Conservation (phyloP, 2,113 vertebrate genomes). For the Catharus bicknelli region DNA sequence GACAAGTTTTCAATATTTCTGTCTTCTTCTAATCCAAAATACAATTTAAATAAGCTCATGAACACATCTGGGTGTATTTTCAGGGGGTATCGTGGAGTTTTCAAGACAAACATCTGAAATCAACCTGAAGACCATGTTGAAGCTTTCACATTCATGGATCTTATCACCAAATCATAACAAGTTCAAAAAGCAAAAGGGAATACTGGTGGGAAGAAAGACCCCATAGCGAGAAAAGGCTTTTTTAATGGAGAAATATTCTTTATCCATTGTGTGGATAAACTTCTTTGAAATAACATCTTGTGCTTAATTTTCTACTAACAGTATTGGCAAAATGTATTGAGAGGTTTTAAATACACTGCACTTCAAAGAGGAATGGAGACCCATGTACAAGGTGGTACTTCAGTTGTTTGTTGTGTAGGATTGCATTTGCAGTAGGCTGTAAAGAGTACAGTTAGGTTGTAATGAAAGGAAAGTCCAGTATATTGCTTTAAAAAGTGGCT, state of each 20-base stretch:
- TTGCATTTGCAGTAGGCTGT: neutral
- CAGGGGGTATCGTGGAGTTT: slow-evolving; percentile 13
- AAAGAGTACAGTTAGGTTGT: neutral
- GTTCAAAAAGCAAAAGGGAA: neutral
- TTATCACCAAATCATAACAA: neutral
- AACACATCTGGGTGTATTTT: neutral
- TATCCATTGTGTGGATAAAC: neutral
- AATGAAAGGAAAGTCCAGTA: neutral
- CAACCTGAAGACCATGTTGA: neutral
- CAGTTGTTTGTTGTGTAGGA: neutral
- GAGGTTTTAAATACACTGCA: neutral
- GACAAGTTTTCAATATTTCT: neutral
- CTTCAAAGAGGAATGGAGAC: neutral
- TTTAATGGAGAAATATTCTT: neutral
- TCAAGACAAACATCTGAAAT: slow-evolving; percentile 13
- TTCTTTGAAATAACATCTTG: neutral
- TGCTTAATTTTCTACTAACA: neutral
- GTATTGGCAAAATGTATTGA: neutral
- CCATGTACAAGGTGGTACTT: neutral
- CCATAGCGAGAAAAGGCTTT: neutral
- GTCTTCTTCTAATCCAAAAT: neutral
- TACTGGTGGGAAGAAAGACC: neutral
- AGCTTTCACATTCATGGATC: neutral
- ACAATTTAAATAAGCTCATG: neutral
- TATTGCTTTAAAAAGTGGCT: neutral